A percentile compares a stretch with the other conserved stretches of the same genome.
Evolutionary conservation across 2,113 vertebrate species (phyloP).

Genomic region (Argyrosomus japonicus): DNA sequence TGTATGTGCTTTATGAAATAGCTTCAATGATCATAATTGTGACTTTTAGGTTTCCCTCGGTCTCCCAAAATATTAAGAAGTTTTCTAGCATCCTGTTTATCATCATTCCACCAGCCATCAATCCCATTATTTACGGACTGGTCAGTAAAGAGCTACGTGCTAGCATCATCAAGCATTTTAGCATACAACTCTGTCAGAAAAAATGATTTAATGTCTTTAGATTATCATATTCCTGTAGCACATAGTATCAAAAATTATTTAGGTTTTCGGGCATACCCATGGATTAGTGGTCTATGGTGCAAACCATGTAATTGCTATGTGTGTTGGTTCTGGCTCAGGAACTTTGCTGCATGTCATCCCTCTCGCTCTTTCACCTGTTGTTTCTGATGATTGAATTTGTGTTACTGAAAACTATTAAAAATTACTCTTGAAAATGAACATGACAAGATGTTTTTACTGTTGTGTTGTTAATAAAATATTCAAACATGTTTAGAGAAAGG

Average conservation of each 20-base stretch:
- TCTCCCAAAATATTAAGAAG: conserved; percentile 62
- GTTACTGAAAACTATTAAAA: no score
- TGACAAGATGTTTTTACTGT: neutral
- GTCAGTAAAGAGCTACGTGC: conserved; percentile 66
- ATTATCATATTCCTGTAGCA: neutral
- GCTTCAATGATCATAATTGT: conserved; percentile 14
- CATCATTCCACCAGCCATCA: conserved; percentile 60
- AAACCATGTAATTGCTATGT: neutral
- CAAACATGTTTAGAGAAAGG: neutral
- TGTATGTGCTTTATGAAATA: conserved; percentile 63
- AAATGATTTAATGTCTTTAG: neutral
- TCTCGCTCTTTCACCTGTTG: no score
- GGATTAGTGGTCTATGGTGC: neutral
- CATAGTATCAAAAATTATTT: neutral
- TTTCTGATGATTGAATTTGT: no score
- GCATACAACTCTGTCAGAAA: neutral
- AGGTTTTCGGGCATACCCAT: neutral
- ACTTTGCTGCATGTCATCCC: no score
- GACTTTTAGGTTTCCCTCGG: conserved; percentile 45
- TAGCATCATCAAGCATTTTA: conserved; percentile 52
- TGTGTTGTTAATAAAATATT: neutral
- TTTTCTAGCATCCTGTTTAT: conserved; percentile 64
- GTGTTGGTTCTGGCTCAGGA: no score
- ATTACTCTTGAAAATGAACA: neutral
- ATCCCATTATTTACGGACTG: conserved; percentile 75